These are phyloP conservation scores for Bombus superbus DNA, from an alignment of 1,140 invertebrate genomes.

Conservation along the genomic window DNA sequence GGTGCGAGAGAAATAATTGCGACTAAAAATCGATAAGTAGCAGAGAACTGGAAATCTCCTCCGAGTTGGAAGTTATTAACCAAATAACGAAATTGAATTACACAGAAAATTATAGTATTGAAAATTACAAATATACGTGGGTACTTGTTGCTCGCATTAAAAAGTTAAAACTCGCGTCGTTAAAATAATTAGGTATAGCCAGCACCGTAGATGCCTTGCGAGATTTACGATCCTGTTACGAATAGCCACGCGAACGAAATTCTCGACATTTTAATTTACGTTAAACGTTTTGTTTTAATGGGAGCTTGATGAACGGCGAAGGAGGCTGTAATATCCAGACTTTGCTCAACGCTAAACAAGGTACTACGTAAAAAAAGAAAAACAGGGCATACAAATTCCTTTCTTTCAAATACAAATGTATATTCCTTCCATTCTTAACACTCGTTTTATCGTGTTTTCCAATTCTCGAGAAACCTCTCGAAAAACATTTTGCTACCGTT, in stretches of 20 bases:
- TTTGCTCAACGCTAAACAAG: background rate
- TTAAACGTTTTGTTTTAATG: constrained; percentile 9
- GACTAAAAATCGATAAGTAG: too few species aligned
- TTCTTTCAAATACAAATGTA: background rate
- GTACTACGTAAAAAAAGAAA: background rate
- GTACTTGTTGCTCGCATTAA: background rate
- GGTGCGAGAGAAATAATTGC: too few species aligned
- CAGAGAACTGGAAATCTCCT: too few species aligned
- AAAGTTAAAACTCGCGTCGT: background rate
- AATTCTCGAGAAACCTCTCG: too few species aligned
- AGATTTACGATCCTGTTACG: background rate
- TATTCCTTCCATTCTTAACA: background rate
- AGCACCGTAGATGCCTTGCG: background rate
- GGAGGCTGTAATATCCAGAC: background rate
- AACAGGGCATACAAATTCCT: too few species aligned
- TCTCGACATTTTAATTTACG: constrained; percentile 25
- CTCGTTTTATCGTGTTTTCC: too few species aligned
- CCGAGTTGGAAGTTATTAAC: too few species aligned
- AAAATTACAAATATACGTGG: background rate
- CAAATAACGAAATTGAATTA: too few species aligned
- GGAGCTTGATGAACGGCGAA: background rate
- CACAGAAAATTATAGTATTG: background rate
- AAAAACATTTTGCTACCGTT: too few species aligned
- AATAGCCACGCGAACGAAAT: constrained; percentile 2
- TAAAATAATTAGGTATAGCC: background rate